Conservation (phyloP, 2,888 invertebrate species). For the Orthosia cruda region DNA sequence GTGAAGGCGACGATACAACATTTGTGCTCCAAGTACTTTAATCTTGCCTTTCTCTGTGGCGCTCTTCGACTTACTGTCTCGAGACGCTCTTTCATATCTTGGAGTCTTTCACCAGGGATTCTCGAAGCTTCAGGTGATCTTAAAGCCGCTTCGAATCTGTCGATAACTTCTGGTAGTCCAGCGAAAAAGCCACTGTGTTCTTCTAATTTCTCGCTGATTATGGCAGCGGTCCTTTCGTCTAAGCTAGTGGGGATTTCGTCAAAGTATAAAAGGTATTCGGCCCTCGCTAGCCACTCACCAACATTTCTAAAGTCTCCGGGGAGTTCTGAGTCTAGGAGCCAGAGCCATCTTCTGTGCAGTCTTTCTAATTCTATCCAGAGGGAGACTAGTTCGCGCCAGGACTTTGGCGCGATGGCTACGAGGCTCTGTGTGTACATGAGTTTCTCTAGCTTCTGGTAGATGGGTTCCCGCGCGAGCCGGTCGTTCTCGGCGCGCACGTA, state of each 20-base stretch:
- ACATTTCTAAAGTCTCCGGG: conserved; percentile 97
- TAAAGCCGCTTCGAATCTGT: conserved; percentile 95
- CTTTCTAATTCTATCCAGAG: conserved; percentile 96
- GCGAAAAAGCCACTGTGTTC: conserved; percentile 98
- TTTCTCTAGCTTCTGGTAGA: conserved; percentile 95
- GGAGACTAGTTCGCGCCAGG: conserved; percentile 96
- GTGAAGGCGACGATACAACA: conserved; percentile 98
- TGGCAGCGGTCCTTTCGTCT: conserved; percentile 97
- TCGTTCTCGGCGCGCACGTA: conserved; percentile 95
- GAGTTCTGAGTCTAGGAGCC: conserved; percentile 96
- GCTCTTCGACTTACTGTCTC: conserved; percentile 95
- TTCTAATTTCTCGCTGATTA: conserved; percentile 97
- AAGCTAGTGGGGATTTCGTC: conserved; percentile 96
- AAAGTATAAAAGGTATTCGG: conserved; percentile 95
- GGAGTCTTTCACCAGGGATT: conserved; percentile 95
- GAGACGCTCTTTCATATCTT: conserved; percentile 95
- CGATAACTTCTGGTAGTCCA: conserved; percentile 95
- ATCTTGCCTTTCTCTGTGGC: conserved; percentile 95
- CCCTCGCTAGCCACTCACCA: conserved; percentile 97
- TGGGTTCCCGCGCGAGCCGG: conserved; percentile 93
- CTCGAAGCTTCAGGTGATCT: conserved; percentile 93
- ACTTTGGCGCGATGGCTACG: conserved; percentile 95
- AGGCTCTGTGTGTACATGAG: conserved; percentile 96
- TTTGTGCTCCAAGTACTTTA: conserved; percentile 98
- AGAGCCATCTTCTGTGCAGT: conserved; percentile 96